phyloP scores from a whole-genome alignment of 2,888 invertebrate species.

The Liopterus haemorrhoidalis region DNA sequence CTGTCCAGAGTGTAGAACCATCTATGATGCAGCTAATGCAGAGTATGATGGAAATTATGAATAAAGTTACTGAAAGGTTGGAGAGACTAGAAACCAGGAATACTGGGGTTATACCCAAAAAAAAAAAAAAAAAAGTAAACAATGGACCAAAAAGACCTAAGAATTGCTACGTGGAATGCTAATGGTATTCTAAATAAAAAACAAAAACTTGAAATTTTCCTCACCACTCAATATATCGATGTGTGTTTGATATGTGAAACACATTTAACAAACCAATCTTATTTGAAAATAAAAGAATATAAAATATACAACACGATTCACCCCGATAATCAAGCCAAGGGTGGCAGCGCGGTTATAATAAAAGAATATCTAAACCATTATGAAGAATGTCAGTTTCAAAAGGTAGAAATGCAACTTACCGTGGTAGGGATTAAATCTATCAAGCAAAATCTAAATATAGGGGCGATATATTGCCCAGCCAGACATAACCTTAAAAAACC shows the following conservation, averaged over 20 bases:
- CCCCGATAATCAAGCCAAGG: background rate
- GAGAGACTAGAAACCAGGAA: slow-evolving; percentile 16
- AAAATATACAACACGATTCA: background rate
- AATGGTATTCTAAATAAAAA: slow-evolving; percentile 19
- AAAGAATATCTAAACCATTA: background rate
- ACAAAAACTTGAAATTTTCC: slow-evolving; percentile 18
- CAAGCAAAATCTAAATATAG: background rate
- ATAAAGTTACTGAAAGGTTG: slow-evolving; percentile 16
- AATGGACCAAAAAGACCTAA: slow-evolving; percentile 16
- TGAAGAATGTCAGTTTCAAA: background rate
- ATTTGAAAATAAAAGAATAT: background rate
- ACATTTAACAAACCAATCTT: slow-evolving; percentile 6
- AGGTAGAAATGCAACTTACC: background rate
- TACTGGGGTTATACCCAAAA: too few relatives aligned
- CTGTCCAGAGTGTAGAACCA: slow-evolving; percentile 1
- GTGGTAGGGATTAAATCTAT: background rate
- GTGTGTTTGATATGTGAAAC: slow-evolving; percentile 18
- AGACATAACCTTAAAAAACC: slow-evolving; percentile 6
- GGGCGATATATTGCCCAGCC: slow-evolving; percentile 1
- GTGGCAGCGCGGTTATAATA: background rate
- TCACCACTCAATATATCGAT: slow-evolving; percentile 20
- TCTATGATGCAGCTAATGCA: slow-evolving; percentile 12
- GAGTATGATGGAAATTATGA: slow-evolving; percentile 15
- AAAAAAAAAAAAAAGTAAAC: background rate
- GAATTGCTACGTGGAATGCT: slow-evolving; percentile 20